A percentile compares a stretch with the other conserved stretches of the same genome.
Conservation (phyloP, 2,113 vertebrate species). For the Pseudorasbora parva region DNA sequence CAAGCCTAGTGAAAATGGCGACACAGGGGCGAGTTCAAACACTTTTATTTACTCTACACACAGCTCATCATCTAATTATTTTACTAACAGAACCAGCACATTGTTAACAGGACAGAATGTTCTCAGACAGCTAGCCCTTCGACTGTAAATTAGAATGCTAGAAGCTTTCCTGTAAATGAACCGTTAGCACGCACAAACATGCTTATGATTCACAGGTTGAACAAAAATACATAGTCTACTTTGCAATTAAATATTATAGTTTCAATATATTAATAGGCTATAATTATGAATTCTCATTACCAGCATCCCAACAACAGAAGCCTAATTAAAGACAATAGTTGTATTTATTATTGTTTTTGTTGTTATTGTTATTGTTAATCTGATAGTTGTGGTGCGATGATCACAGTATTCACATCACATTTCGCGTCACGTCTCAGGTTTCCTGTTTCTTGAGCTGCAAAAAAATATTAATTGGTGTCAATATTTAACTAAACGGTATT, state of each 20-base stretch:
- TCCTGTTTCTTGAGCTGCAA: background rate
- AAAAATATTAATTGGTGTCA: background rate
- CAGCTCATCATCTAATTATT: constrained; percentile 46
- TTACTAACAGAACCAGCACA: constrained; percentile 32
- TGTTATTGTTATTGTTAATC: background rate
- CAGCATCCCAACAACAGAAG: background rate
- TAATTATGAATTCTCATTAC: background rate
- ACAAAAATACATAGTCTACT: no score
- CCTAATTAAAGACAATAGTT: background rate
- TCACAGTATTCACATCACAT: background rate
- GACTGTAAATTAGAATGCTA: constrained; percentile 34
- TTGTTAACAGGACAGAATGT: constrained; percentile 43
- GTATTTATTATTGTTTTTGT: background rate
- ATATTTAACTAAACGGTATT: background rate
- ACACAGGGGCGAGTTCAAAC: constrained; percentile 43
- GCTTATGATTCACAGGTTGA: background rate
- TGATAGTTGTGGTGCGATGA: background rate
- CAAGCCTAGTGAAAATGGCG: constrained; percentile 42
- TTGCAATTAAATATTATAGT: background rate
- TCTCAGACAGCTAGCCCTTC: background rate
- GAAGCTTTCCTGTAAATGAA: constrained; percentile 18
- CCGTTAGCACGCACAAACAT: constrained; percentile 25
- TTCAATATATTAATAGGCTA: no score
- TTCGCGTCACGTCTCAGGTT: background rate
- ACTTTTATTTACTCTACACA: constrained; percentile 53